Evolutionary conservation across 2,888 invertebrate genomes (phyloP), one percentile per base, ranked within the genome.

Genomic region (Nomada fabriciana): DNA sequence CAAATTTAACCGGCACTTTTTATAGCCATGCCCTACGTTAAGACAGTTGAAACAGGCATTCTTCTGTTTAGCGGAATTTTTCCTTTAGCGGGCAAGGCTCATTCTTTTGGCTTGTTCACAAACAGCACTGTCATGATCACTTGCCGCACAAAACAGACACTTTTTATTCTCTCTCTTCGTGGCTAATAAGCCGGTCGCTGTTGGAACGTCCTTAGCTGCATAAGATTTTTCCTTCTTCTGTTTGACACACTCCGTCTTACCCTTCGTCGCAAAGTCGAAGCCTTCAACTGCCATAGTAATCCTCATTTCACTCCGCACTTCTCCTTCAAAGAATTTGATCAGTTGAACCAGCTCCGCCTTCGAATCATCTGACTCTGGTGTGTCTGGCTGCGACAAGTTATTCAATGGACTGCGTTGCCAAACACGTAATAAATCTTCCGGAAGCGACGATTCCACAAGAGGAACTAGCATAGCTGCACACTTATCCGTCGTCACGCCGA

Each of bases 31-130:
- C 11, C 82, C 85, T 15, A 20, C 57, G 29, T 78, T 83, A 3
- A 91, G 65, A 72, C 90, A 90, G 29, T 74, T 77, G 76, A 86
- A 89, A 83, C 89, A 90, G 18, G 76, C 82, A 2, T 76, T 70
- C 60, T 84, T 86, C 18, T 76, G 57, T 72, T 82, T 86, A 7
- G 79, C 79, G 15, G 76, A 13, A 1, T 85, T 68, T 59, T 71
- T 60, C 20, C 80, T 76, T 52, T 86, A n/a, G n/a, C n/a, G 75
- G 20, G 68, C 67, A 23, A 87, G 9, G 10, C 79, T 57, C 80
- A 89, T 78, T 59, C 72, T 81, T 20, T 80, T 73, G 10, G 88
- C 76, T 25, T 76, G 74, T 57, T 84, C 76, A 57, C 83, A 87
- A 53, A 61, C 47, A 50, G 74, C 9, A 81, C 87, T 87, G n/a